These are phyloP conservation scores for Zaprionus camerounensis DNA, from an alignment of 1,140 invertebrate species.

Conservation along the genomic window DNA sequence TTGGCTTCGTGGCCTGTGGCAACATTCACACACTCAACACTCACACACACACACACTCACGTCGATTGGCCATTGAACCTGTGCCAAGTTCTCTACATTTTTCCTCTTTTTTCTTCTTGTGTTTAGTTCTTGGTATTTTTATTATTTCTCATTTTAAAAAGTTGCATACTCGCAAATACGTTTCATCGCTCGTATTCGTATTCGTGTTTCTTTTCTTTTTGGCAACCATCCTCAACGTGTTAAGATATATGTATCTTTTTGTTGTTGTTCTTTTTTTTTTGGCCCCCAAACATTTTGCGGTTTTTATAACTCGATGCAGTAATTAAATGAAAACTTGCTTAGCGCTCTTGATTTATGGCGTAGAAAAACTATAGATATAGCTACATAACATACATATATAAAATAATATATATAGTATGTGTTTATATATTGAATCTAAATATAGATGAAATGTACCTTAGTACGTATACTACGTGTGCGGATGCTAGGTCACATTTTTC, in stretches of 20 bases:
- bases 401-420: not conserved
- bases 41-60: constrained; percentile 1
- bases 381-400: not conserved
- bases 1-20: constrained; percentile 43
- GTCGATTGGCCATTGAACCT: constrained; percentile 71
- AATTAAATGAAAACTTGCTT: constrained; percentile 53
- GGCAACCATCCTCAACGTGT: constrained; percentile 59
- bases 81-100: constrained; percentile 64
- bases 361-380: not conserved
- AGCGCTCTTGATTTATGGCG: constrained; percentile 34
- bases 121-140: constrained; percentile 38
- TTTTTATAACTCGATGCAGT: constrained; percentile 52
- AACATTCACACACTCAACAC: constrained; percentile 13
- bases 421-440: not conserved
- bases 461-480: not conserved
- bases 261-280: constrained; percentile 23
- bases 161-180: constrained; percentile 14
- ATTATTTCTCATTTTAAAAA: constrained; percentile 23
- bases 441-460: not conserved
- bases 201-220: constrained; percentile 43
- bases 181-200: constrained; percentile 12
- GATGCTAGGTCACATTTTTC: not conserved
- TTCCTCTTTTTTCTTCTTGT: constrained; percentile 29
- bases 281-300: constrained; percentile 56
- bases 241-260: constrained; percentile 47